Evolutionary conservation across 2,113 vertebrate genomes (phyloP).

Genomic region (Blennius ocellaris): DNA sequence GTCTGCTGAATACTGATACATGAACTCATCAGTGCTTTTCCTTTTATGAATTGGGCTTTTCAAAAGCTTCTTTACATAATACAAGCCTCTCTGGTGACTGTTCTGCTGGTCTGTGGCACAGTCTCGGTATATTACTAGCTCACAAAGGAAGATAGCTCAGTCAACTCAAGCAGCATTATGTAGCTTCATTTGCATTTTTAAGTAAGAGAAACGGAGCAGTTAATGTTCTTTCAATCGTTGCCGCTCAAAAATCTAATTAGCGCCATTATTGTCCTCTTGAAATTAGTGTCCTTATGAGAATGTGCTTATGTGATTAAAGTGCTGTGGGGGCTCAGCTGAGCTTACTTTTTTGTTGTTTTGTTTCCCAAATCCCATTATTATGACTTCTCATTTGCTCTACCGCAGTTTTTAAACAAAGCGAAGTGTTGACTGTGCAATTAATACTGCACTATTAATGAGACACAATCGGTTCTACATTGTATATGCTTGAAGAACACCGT

Average conservation of each 20-base stretch:
- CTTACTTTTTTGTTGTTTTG: slow-evolving; percentile 10
- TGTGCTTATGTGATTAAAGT: slow-evolving; percentile 55
- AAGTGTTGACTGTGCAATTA: slow-evolving; percentile 15
- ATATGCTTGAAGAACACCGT: background rate
- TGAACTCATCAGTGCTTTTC: slow-evolving; percentile 1
- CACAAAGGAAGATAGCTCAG: slow-evolving; percentile 18
- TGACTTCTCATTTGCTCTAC: background rate
- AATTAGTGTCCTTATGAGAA: slow-evolving; percentile 43
- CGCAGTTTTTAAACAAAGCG: slow-evolving; percentile 17
- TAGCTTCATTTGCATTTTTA: slow-evolving; percentile 47
- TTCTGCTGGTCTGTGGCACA: slow-evolving; percentile 14
- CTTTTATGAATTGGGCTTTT: slow-evolving; percentile 30
- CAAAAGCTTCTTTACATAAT: slow-evolving; percentile 7
- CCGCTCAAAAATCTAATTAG: slow-evolving; percentile 56
- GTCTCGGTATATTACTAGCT: slow-evolving; percentile 3
- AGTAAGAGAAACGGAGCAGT: slow-evolving; percentile 29
- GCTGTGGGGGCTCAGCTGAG: slow-evolving; percentile 15
- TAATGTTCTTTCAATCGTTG: slow-evolving; percentile 37
- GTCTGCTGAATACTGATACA: slow-evolving; percentile 12
- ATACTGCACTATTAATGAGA: slow-evolving; percentile 27
- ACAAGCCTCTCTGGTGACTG: slow-evolving; percentile 30
- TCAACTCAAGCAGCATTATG: slow-evolving; percentile 37
- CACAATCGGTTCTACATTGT: slow-evolving; percentile 2
- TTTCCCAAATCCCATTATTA: slow-evolving; percentile 10
- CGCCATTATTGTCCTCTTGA: slow-evolving; percentile 55